Conservation (phyloP, 2,113 vertebrate genomes). For the Chelonoidis abingdonii region DNA sequence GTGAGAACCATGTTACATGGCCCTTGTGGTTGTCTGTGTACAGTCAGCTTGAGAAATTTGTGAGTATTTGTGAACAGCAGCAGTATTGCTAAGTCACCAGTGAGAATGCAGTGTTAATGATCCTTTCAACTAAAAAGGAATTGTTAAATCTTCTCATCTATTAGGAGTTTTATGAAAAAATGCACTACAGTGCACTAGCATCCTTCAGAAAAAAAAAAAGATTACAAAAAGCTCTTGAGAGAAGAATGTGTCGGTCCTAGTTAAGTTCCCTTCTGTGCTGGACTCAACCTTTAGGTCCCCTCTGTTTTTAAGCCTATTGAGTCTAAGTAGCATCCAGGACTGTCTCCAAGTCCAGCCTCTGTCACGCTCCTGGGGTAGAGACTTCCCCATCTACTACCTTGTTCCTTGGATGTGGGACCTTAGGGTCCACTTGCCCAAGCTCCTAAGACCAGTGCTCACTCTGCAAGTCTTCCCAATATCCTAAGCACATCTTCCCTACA, state of each 20-base stretch:
- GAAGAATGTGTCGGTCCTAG: not conserved
- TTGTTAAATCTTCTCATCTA: not conserved
- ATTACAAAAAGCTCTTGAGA: not conserved
- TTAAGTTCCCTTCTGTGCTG: not conserved
- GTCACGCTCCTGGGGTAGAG: not conserved
- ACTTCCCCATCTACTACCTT: not conserved
- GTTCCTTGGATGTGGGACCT: not conserved
- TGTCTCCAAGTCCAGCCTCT: not conserved
- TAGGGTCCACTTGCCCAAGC: not conserved
- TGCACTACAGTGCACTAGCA: not conserved
- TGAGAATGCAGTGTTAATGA: not conserved
- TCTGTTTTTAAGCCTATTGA: not conserved
- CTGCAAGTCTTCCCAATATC: not conserved
- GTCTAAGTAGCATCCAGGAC: not conserved
- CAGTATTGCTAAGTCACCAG: not conserved
- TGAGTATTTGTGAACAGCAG: not conserved
- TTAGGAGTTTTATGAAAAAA: not conserved
- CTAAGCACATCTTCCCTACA: not conserved
- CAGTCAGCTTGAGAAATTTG: not conserved
- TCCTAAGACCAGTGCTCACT: not conserved
- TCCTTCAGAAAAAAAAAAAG: constrained; percentile 26
- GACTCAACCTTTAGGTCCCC: not conserved
- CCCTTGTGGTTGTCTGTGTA: not conserved
- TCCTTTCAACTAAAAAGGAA: not conserved
- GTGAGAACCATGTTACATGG: not conserved